Evolutionary conservation across 2,113 vertebrate genomes (phyloP), one percentile per base, ranked within the genome.

Genomic region (Chelonoidis abingdonii): DNA sequence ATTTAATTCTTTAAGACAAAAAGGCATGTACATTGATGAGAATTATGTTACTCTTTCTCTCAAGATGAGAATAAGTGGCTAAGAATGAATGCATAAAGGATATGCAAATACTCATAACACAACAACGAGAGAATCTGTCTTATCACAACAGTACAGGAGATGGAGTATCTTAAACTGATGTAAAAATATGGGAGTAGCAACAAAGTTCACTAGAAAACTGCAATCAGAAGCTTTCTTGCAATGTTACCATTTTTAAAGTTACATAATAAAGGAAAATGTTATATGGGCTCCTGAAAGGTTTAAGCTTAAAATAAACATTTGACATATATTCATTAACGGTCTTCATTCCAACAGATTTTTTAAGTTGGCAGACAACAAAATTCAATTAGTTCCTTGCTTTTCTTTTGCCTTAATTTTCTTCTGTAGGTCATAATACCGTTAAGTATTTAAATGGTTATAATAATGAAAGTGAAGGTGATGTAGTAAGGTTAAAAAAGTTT

Each of bases 261-360:
- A 85, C 4, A 7, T 9, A 38, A 65, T 62, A 41, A 62, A 88
- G 24, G 84, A 83, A 0, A 78, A 79, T 24, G n/a, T 84, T 50
- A 88, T 53, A 80, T 92, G 90, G 29, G 83, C 47, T 92, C 80
- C 89, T 80, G 59, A 90, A 89, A 94, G 72, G 79, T 86, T 92
- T 69, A 69, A 5, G 47, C 80, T 85, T 81, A 53, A 91, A 84
- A 1, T 53, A 88, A 91, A 27, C 2, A 27, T 49, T 44, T 75
- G 62, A 35, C 31, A 65, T 65, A n/a, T n/a, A 35, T n/a, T 62
- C 11, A 38, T 38, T 72, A 72, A 72, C 92, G 53, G 25, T 1
- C 83, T 62, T 22, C 7, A 4, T 25, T 79, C 27, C 59, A 89
- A 76, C 90, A 65, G 82, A 93, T 91, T 27, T 84, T 57, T 72